Percentiles rank a stretch among this genome's conserved stretches.
These are phyloP conservation scores for Venustaconcha ellipsiformis DNA, from an alignment of 1,140 invertebrate species.

Conservation along the genomic window DNA sequence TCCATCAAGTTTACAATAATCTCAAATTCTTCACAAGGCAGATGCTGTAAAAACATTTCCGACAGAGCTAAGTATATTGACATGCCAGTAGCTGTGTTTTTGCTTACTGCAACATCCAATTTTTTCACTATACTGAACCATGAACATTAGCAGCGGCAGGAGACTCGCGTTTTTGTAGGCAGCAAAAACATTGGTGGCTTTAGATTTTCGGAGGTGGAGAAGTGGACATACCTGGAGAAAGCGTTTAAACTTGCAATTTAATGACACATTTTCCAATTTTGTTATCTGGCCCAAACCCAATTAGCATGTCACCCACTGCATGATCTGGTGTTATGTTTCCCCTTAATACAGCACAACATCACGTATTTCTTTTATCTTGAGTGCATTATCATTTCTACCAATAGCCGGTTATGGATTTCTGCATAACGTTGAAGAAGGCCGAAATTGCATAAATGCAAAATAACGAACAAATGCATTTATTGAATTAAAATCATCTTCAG, in stretches of 20 bases:
- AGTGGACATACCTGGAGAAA: slow-evolving; percentile 7
- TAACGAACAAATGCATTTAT: too few relatives aligned
- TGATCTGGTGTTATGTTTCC: neutral
- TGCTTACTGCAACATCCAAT: slow-evolving; percentile 7
- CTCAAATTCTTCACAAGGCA: neutral
- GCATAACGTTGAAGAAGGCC: too few relatives aligned
- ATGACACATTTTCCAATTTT: slow-evolving; percentile 9
- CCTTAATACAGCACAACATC: neutral
- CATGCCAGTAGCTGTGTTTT: neutral
- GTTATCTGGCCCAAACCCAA: slow-evolving; percentile 13
- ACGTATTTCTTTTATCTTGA: slow-evolving; percentile 8
- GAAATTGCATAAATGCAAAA: too few relatives aligned
- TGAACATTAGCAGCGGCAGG: slow-evolving; percentile 12
- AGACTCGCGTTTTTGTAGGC: slow-evolving; percentile 9
- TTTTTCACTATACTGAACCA: slow-evolving; percentile 2
- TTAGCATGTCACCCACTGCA: neutral
- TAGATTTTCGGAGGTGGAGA: slow-evolving; percentile 15
- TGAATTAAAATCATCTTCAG: too few relatives aligned
- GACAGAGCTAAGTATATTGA: slow-evolving; percentile 2
- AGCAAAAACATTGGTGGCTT: slow-evolving; percentile 1
- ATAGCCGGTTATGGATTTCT: slow-evolving; percentile 7
- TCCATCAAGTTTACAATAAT: neutral
- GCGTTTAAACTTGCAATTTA: neutral
- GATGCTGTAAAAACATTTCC: neutral
- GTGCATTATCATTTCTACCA: slow-evolving; percentile 16